These are phyloP conservation scores for Aurelia coerulea DNA, from an alignment of 30 jellyfish, hydroid and myxozoan species.

Conservation along the genomic window DNA sequence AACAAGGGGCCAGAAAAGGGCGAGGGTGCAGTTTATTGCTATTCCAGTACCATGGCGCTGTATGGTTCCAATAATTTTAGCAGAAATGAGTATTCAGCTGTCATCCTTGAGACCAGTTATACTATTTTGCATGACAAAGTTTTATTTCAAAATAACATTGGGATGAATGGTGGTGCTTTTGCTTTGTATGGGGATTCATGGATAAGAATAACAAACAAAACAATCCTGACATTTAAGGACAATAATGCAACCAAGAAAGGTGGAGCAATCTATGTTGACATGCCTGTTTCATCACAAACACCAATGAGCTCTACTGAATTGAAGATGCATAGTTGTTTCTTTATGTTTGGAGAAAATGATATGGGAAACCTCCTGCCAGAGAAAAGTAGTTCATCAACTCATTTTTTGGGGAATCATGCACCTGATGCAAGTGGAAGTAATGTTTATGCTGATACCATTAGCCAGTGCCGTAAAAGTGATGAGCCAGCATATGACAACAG, in stretches of 20 bases:
- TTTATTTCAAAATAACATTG: slow-evolving; percentile 49
- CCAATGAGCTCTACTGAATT: slow-evolving; percentile 80
- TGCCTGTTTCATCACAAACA: slow-evolving; percentile 59
- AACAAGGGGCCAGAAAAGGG: slow-evolving; percentile 32
- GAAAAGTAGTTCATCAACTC: slow-evolving; percentile 43
- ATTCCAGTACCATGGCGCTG: slow-evolving; percentile 12
- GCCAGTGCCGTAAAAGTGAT: slow-evolving; percentile 54
- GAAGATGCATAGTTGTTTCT: slow-evolving; percentile 57
- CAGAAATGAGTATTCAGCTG: slow-evolving; percentile 55
- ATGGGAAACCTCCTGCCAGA: slow-evolving; percentile 29
- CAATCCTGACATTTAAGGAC: slow-evolving; percentile 27
- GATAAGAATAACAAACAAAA: slow-evolving; percentile 6
- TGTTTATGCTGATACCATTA: slow-evolving; percentile 67
- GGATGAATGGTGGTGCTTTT: slow-evolving; percentile 83
- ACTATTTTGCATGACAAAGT: slow-evolving; percentile 8
- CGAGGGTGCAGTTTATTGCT: slow-evolving; percentile 73
- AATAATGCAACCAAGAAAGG: slow-evolving; percentile 80
- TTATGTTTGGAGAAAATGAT: slow-evolving; percentile 33
- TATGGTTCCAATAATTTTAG: slow-evolving; percentile 12
- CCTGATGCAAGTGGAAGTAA: slow-evolving; percentile 76
- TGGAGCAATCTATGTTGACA: slow-evolving; percentile 77
- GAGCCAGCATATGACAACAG: slow-evolving; percentile 51
- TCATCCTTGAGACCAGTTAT: slow-evolving; percentile 62
- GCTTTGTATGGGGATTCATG: slow-evolving; percentile 68
- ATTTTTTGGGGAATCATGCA: slow-evolving; percentile 65